phyloP scores from a whole-genome alignment of 2,113 vertebrate species.

The Microcebus tavaratra region DNA sequence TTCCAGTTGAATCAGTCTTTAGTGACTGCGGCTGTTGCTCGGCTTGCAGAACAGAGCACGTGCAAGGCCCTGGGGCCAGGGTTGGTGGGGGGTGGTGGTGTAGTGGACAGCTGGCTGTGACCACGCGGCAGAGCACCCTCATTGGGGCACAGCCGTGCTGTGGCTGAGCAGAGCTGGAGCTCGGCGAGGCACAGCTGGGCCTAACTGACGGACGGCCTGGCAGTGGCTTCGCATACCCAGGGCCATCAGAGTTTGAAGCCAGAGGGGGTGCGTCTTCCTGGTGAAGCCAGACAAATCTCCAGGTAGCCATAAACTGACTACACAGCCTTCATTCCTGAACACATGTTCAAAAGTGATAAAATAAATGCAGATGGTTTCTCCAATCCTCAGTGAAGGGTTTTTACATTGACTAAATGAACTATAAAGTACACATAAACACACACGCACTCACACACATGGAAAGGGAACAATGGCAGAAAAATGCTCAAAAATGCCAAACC shows the following conservation, averaged over 20 bases:
- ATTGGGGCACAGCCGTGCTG: background rate
- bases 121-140: background rate
- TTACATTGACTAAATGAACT: slow-evolving; percentile 70
- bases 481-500: background rate
- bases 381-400: slow-evolving; percentile 72
- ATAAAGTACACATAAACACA: slow-evolving; percentile 51
- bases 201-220: fast-evolving
- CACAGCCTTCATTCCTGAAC: slow-evolving; percentile 80
- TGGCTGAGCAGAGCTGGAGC: background rate
- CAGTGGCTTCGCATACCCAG: background rate
- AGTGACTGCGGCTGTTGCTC: background rate
- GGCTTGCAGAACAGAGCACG: background rate
- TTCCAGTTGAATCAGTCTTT: background rate
- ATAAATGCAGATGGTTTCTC: slow-evolving; percentile 82
- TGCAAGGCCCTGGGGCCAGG: background rate
- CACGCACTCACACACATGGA: background rate
- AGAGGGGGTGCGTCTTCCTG: slow-evolving; percentile 67
- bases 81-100: fast-evolving
- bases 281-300: slow-evolving; percentile 77
- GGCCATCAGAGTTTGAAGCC: background rate
- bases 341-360: slow-evolving; percentile 84
- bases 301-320: slow-evolving; percentile 77
- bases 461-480: background rate
- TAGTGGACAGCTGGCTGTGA: background rate
- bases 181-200: background rate